A percentile compares a stretch with the other conserved stretches of the same genome.
phyloP scores from a whole-genome alignment of 2,888 invertebrate species.

The Psococerastis gibbosa region DNA sequence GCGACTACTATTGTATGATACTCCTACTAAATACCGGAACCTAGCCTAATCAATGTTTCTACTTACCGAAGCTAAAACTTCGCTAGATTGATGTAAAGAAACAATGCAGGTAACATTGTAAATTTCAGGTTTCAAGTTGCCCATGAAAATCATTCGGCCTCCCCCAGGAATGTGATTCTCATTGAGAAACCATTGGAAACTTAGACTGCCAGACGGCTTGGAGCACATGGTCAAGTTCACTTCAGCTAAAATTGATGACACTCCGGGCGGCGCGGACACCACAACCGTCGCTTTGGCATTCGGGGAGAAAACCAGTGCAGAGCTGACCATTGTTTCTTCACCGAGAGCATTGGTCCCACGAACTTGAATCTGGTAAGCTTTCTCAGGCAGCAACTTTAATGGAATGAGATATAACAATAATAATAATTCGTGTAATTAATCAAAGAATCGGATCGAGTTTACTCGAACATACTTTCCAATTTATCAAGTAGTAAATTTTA shows the following conservation, averaged over 20 bases:
- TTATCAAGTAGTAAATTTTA: no score
- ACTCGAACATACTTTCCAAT: no score
- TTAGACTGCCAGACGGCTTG: not conserved
- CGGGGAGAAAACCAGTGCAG: not conserved
- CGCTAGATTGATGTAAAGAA: not conserved
- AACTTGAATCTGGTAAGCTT: not conserved
- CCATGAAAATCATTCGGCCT: not conserved
- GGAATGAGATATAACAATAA: not conserved
- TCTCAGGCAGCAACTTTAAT: not conserved
- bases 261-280: not conserved
- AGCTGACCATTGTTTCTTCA: not conserved
- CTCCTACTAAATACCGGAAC: no score
- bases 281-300: not conserved
- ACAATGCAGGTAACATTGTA: conserved; percentile 2
- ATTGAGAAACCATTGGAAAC: conserved; percentile 3
- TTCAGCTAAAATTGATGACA: not conserved
- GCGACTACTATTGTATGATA: no score
- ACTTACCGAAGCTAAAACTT: conserved; percentile 4
- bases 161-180: not conserved
- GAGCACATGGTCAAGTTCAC: conserved; percentile 1
- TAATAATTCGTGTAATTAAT: no score
- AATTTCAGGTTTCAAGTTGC: not conserved
- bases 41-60: no score
- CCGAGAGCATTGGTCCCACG: conserved; percentile 1
- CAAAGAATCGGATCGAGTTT: no score